These are phyloP conservation scores for Phoenoteleia sp. DNA, from an alignment of 2,888 invertebrate species.

Conservation along the genomic window DNA sequence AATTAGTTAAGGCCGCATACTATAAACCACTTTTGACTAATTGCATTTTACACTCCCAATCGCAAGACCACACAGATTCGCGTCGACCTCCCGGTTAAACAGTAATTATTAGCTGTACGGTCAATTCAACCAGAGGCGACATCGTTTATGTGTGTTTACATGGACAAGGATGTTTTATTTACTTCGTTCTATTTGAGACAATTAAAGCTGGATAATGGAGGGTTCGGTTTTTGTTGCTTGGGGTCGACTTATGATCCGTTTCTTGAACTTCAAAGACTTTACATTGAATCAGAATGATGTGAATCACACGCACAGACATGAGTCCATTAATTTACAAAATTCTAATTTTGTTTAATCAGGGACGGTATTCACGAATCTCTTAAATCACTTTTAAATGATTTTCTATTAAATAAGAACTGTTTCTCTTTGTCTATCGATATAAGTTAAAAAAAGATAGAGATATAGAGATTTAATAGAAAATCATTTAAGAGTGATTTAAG, in stretches of 20 bases:
- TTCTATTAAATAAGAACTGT: too few relatives aligned
- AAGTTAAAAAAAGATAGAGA: too few relatives aligned
- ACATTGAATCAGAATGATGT: not conserved
- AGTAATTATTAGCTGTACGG: slow-evolving; percentile 82
- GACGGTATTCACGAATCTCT: too few relatives aligned
- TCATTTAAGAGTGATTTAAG: too few relatives aligned
- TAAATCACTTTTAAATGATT: too few relatives aligned
- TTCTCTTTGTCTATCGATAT: too few relatives aligned
- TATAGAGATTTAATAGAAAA: too few relatives aligned
- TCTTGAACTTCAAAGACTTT: not conserved
- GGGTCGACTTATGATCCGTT: not conserved
- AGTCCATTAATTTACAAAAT: too few relatives aligned
- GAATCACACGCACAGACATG: too few relatives aligned
- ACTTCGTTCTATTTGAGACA: not conserved
- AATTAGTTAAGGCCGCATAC: slow-evolving; percentile 79
- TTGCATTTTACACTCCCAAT: slow-evolving; percentile 79
- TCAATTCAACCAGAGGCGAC: slow-evolving; percentile 80
- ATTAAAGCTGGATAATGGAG: not conserved
- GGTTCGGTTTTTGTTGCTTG: not conserved
- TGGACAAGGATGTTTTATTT: slow-evolving; percentile 12
- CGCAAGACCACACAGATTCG: slow-evolving; percentile 77
- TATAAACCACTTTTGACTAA: slow-evolving; percentile 82
- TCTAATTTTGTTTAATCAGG: too few relatives aligned
- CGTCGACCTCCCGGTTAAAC: slow-evolving; percentile 78
- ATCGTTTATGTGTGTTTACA: slow-evolving; percentile 29